Evolutionary conservation across 2,888 invertebrate species (phyloP).

Genomic region (Margaritifera margaritifera): DNA sequence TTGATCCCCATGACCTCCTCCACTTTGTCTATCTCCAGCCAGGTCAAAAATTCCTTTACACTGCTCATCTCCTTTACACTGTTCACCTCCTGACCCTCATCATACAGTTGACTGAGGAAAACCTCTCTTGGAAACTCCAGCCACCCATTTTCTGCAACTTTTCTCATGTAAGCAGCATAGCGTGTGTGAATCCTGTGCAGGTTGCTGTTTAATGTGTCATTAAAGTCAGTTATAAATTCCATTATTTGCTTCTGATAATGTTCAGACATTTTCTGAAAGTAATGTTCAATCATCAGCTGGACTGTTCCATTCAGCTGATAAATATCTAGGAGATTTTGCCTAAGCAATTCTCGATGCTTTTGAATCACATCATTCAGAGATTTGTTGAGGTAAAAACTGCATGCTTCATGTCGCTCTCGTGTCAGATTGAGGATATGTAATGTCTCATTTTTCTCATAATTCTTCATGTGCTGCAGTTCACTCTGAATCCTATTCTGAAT

Average conservation of each 20-base stretch:
- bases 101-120: conserved; percentile 51
- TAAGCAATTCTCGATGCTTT: conserved; percentile 25
- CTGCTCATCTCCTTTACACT: conserved; percentile 36
- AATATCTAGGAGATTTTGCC: conserved; percentile 34
- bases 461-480: conserved; percentile 43
- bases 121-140: conserved; percentile 60
- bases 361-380: conserved; percentile 34
- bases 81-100: conserved; percentile 27
- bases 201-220: conserved; percentile 49
- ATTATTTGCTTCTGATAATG: conserved; percentile 42
- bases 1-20: conserved; percentile 49
- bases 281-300: conserved; percentile 27
- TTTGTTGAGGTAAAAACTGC: conserved; percentile 52
- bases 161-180: conserved; percentile 56
- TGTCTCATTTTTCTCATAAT: conserved; percentile 52
- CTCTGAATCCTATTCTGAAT: conserved; percentile 50
- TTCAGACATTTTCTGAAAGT: conserved; percentile 38
- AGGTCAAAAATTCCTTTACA: conserved; percentile 52
- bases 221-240: conserved; percentile 53
- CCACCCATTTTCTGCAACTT: conserved; percentile 62
- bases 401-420: conserved; percentile 53
- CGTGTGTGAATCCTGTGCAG: conserved; percentile 46
- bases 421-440: conserved; percentile 41
- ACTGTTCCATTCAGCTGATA: conserved; percentile 48
- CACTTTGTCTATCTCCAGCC: conserved; percentile 63